phyloP scores from a whole-genome alignment of 2,888 invertebrate species.

The Agrotis clavis region DNA sequence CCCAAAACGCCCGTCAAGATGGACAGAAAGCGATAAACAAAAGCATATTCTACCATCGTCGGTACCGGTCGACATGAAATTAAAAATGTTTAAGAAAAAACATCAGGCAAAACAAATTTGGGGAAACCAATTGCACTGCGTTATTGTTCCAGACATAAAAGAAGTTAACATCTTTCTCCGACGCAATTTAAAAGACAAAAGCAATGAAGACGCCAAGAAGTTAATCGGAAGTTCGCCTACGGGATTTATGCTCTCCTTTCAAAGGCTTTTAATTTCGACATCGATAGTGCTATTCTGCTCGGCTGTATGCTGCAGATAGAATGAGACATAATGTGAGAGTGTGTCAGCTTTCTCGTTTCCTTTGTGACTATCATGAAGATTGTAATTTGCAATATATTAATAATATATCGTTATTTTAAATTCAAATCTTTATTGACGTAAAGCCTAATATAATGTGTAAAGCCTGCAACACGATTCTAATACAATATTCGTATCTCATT shows the following conservation, averaged over 20 bases:
- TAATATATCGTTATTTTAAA: too few relatives aligned
- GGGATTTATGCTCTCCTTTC: conserved; percentile 14
- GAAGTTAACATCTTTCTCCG: conserved; percentile 27
- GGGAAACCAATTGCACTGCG: conserved; percentile 34
- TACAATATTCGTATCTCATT: conserved; percentile 11
- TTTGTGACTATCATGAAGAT: conserved; percentile 31
- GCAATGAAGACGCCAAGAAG: conserved; percentile 19
- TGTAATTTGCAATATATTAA: conserved; percentile 5
- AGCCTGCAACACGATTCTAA: conserved; percentile 18
- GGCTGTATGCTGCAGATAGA: conserved; percentile 21
- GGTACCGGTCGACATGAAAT: conserved; percentile 29
- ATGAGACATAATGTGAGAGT: conserved; percentile 28
- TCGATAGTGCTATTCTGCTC: conserved; percentile 15
- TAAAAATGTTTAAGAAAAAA: conserved; percentile 44
- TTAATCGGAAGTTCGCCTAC: conserved; percentile 30
- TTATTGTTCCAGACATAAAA: conserved; percentile 50
- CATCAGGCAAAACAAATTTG: conserved; percentile 54
- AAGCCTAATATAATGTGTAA: conserved; percentile 2
- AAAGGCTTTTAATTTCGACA: conserved; percentile 30
- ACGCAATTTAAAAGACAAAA: conserved; percentile 50
- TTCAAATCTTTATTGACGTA: too few relatives aligned
- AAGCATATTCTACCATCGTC: conserved; percentile 37
- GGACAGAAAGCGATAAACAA: conserved; percentile 47
- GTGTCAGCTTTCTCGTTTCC: conserved; percentile 46
- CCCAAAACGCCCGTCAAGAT: conserved; percentile 23